A percentile compares a stretch with the other conserved stretches of the same genome.
Conservation (phyloP, 2,113 vertebrate genomes). For the Montifringilla adamsi region DNA sequence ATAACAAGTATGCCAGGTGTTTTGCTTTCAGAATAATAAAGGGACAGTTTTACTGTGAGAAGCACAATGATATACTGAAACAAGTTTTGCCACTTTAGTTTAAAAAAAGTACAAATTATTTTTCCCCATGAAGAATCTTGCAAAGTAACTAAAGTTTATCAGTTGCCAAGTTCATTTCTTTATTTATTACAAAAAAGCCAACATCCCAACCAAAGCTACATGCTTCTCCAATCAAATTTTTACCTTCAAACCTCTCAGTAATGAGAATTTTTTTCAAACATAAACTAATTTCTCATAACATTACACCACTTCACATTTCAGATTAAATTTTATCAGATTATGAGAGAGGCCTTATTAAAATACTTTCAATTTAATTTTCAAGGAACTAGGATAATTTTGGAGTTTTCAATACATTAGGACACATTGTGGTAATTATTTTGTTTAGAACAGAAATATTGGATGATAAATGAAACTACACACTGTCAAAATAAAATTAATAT, state of each 20-base stretch:
- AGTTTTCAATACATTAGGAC: neutral
- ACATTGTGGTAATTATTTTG: neutral
- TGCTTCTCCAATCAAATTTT: neutral
- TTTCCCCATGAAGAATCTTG: neutral
- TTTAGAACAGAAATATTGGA: neutral
- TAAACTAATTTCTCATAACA: neutral
- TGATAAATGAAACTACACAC: neutral
- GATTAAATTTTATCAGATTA: neutral
- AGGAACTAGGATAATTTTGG: neutral
- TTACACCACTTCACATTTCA: neutral
- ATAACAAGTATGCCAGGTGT: neutral
- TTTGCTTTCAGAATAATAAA: neutral
- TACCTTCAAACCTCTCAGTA: neutral
- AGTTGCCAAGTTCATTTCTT: neutral
- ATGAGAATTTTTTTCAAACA: neutral
- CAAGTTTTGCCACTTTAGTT: rapidly evolving
- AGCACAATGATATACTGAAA: neutral
- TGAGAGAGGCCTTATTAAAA: neutral
- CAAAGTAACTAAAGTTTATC: neutral
- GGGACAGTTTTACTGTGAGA: neutral
- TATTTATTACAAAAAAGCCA: neutral
- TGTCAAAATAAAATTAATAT: neutral
- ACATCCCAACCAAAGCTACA: rapidly evolving
- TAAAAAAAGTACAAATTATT: neutral
- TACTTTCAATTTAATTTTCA: neutral